A percentile compares a stretch with the other conserved stretches of the same genome.
phyloP scores from a whole-genome alignment of 2,113 vertebrate genomes.

The Cololabis saira region DNA sequence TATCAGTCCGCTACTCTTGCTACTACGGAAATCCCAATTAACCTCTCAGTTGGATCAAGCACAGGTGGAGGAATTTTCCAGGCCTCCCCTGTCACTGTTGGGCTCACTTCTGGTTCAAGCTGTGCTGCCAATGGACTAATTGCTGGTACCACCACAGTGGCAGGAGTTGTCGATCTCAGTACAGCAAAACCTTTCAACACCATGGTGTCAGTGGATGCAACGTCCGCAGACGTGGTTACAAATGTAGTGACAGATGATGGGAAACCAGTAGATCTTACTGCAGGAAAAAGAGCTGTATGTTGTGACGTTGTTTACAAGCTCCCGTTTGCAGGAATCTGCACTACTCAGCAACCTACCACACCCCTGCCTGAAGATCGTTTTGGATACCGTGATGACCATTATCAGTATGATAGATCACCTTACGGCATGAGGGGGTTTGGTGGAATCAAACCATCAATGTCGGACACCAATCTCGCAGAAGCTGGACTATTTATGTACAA shows the following conservation, averaged over 20 bases:
- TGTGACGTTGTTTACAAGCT: slow-evolving; percentile 96
- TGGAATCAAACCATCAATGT: slow-evolving; percentile 98
- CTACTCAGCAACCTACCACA: slow-evolving; percentile 86
- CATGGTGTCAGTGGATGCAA: slow-evolving; percentile 87
- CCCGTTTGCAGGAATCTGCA: slow-evolving; percentile 93
- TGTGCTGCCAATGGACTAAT: slow-evolving; percentile 78
- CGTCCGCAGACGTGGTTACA: slow-evolving; percentile 85
- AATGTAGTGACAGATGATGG: slow-evolving; percentile 90
- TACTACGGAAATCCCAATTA: slow-evolving; percentile 90
- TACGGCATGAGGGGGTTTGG: slow-evolving; percentile 88
- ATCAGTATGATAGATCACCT: slow-evolving; percentile 89
- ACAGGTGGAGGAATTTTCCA: slow-evolving; percentile 80
- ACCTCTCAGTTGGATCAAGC: slow-evolving; percentile 87
- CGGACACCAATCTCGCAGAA: slow-evolving; percentile 96
- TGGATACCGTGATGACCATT: slow-evolving; percentile 97
- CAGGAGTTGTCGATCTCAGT: slow-evolving; percentile 92
- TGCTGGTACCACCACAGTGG: slow-evolving; percentile 84
- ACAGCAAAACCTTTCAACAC: slow-evolving; percentile 92
- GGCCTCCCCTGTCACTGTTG: slow-evolving; percentile 79
- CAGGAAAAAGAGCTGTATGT: slow-evolving; percentile 92
- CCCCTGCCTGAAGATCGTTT: slow-evolving; percentile 96
- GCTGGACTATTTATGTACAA: slow-evolving; percentile 95
- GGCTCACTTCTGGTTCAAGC: slow-evolving; percentile 72
- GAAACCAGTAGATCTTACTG: slow-evolving; percentile 96
- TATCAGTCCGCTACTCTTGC: slow-evolving; percentile 73